Evolutionary conservation across 35 echinoderm and acorn worm genomes (phyloP), one percentile per base, ranked within the genome.

Genomic region (Acanthaster planci): DNA sequence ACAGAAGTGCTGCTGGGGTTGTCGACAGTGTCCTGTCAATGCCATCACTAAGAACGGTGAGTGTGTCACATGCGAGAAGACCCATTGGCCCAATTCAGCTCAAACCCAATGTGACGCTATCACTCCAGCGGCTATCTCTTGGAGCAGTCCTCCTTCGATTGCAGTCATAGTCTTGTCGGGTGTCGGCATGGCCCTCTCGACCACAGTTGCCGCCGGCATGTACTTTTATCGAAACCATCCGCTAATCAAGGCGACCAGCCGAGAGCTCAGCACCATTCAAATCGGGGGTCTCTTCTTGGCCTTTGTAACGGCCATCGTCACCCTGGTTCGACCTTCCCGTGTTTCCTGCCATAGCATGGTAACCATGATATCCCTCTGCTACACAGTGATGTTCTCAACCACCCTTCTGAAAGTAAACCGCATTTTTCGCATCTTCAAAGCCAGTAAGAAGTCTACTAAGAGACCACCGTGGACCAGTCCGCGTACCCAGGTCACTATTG

Each of bases 391-490:
- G 18, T 79, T 77, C 53, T 68, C 67, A n/a, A 39, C 85, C 8
- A 57, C 76, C 8, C 38, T 87, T 34, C 52, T 77, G 17, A 87
- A 87, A 54, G 85, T 87, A 9, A 87, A 78, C 34, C 21, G 85
- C 26, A 87, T 87, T 34, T 87, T 78, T 78, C 85, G 85, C 19
- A 87, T 87, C 31, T 87, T 78, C 51, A 37, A 56, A 9, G 39
- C 76, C 4, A 75, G 68, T 8, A 37, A 72, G 40, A 87, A 87
- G 76, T 87, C 85, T 10, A 76, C 67, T 3, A 87, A 78, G 47
- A 17, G 67, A 23, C 85, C 85, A 38, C n/a, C 37, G 29, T 78
- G 35, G 30, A 42, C 77, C 17, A 76, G 85, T 47, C 85, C 76
- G 14, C 76, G 68, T 7, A 37, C 75, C 54, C 85, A 86, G 31